These are phyloP conservation scores for Onychorhynchus coronatus DNA, from an alignment of 2,113 vertebrate genomes.

Conservation along the genomic window DNA sequence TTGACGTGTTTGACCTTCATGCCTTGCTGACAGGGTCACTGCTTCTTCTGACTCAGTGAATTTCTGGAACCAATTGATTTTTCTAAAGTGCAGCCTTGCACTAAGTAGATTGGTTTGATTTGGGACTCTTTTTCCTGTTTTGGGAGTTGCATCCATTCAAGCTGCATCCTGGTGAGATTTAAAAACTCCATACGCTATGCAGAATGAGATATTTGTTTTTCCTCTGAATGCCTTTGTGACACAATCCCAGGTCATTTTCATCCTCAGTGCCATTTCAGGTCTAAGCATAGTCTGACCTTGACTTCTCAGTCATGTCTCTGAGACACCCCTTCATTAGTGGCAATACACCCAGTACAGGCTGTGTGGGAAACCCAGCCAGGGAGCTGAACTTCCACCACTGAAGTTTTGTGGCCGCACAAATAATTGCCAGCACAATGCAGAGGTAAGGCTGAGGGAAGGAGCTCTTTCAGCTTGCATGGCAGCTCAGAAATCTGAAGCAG, in stretches of 20 bases:
- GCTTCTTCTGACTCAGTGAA: constrained; percentile 1
- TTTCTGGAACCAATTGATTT: not conserved
- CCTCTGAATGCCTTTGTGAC: not conserved
- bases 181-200: rapidly evolving
- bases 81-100: constrained; percentile 5
- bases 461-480: not conserved
- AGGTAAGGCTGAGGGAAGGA: not conserved
- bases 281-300: not conserved
- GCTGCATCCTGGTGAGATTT: not conserved
- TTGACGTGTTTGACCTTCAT: not conserved
- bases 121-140: not conserved
- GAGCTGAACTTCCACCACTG: not conserved
- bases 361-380: not conserved
- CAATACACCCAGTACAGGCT: not conserved
- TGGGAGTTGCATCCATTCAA: not conserved
- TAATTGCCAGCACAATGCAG: not conserved
- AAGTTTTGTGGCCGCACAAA: not conserved
- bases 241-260: not conserved
- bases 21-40: not conserved
- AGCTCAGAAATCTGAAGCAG: not conserved
- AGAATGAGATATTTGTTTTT: not conserved
- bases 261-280: not conserved
- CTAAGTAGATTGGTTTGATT: not conserved
- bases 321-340: not conserved
- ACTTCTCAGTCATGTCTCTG: not conserved